phyloP scores from a whole-genome alignment of 2,888 invertebrate genomes.

The Busseola fusca region DNA sequence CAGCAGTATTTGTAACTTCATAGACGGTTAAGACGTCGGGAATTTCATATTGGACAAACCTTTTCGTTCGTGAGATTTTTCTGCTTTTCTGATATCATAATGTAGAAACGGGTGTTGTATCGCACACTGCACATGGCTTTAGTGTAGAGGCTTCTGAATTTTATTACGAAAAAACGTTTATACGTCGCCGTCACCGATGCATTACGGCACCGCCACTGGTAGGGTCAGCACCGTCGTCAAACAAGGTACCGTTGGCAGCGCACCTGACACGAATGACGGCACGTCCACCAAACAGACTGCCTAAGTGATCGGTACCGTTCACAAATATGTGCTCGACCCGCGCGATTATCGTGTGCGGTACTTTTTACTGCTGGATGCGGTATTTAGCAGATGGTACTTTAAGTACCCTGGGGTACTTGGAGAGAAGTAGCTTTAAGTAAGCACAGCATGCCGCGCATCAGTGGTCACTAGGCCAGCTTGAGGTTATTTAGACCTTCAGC shows the following conservation, averaged over 20 bases:
- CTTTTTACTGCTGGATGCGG: constrained; percentile 53
- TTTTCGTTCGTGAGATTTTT: background rate
- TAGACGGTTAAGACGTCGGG: background rate
- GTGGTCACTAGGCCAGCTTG: background rate
- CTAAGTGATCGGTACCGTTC: constrained; percentile 86
- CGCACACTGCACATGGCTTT: background rate
- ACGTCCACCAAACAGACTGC: constrained; percentile 82
- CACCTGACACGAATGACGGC: constrained; percentile 84
- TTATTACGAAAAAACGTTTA: background rate
- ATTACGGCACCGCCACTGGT: constrained; percentile 63
- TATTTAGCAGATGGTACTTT: constrained; percentile 33
- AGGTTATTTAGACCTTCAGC: background rate
- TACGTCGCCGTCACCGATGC: constrained; percentile 46
- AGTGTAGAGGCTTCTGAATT: background rate
- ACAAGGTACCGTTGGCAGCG: constrained; percentile 85
- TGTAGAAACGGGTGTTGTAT: background rate
- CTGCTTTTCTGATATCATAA: background rate
- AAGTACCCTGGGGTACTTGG: background rate
- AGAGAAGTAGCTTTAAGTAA: background rate
- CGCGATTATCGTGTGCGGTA: constrained; percentile 65
- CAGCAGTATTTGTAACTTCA: background rate
- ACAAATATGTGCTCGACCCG: constrained; percentile 75
- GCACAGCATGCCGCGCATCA: background rate
- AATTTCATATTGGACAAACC: too few species aligned
- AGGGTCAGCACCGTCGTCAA: constrained; percentile 85